These are phyloP conservation scores for Cephus sareptanus DNA, from an alignment of 2,888 invertebrate species.

Conservation along the genomic window DNA sequence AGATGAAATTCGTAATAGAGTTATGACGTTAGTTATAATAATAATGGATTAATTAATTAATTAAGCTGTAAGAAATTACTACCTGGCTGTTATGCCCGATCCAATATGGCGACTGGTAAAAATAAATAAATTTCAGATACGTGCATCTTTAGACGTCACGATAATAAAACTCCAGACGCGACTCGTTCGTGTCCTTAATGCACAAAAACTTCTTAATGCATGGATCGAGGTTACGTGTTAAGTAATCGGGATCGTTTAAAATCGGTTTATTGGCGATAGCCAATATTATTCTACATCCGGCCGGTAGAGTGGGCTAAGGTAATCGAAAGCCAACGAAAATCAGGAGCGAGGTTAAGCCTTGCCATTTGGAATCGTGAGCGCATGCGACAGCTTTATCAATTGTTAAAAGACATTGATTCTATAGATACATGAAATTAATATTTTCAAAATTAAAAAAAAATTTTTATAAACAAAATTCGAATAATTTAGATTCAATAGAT, in stretches of 20 bases:
- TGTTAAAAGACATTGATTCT: too few relatives aligned
- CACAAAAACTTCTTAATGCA: neutral
- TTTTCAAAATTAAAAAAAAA: neutral
- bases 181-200: neutral
- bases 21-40: neutral
- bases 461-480: neutral
- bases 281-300: neutral
- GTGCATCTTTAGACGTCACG: neutral
- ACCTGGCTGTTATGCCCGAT: neutral
- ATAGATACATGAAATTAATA: neutral
- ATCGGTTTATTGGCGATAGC: neutral
- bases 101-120: neutral
- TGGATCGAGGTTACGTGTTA: neutral
- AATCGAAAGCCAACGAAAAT: slow-evolving; percentile 31
- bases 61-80: neutral
- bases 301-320: slow-evolving; percentile 9
- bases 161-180: neutral
- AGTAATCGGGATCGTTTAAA: neutral
- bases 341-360: slow-evolving; percentile 30
- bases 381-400: neutral
- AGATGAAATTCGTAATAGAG: neutral
- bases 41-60: neutral
- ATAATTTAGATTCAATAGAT: neutral
- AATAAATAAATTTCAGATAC: neutral
- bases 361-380: neutral